Base-by-base conservation (phyloP, 2,888 invertebrate genomes). In the Hydropsyche betteni region DNA sequence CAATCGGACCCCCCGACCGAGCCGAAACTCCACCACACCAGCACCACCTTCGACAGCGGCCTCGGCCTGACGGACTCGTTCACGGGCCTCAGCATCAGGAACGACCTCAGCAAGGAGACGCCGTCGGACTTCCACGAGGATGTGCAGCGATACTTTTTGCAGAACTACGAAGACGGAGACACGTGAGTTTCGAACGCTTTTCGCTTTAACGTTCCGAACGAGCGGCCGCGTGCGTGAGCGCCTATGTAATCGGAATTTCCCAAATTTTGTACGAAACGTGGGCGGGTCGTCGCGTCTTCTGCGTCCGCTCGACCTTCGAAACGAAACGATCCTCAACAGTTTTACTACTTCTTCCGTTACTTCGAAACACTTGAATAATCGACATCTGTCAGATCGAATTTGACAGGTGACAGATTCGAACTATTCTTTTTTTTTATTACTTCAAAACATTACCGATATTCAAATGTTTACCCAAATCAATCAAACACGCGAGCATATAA, bases 151-250 rank as follows among this genome's bases (percentile, higher is more conserved):
- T 84, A 90, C 80, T 91, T 91, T 80, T 94, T 91, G 83, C 88
- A 90, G 80, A 94, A 93, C 81, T 93, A 95, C 83, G 91, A 92
- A 79, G 94, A 94, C 81, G 96, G 95, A 80, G 95, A 96, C 84
- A 95, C 95, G 95, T 95, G 89, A 93, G 95, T 91, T 76, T 64
- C n/a, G 64, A 36, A 7, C 5, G 34, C 34, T 64, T 33, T 58
- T 14, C 58, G 58, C 58, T 14, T 16, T 14, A 53, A 53, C 14
- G 14, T 16, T 58, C 16, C n/a, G n/a, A n/a, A n/a, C n/a, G n/a
- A n/a, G n/a, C n/a, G n/a, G n/a, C n/a, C n/a, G 14, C 12, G 12
- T 5, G 53, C 14, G 14, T n/a, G 14, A 53, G 16, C 14, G 14
- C 4, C 58, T 1, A 58, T 36, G 64, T 36, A 64, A 64, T 64